A percentile compares a stretch with the other conserved stretches of the same genome.
These are phyloP conservation scores for Chondrilla cf. caribensis DNA, from an alignment of 37 sponge, comb jelly and placozoan species.

Conservation along the genomic window DNA sequence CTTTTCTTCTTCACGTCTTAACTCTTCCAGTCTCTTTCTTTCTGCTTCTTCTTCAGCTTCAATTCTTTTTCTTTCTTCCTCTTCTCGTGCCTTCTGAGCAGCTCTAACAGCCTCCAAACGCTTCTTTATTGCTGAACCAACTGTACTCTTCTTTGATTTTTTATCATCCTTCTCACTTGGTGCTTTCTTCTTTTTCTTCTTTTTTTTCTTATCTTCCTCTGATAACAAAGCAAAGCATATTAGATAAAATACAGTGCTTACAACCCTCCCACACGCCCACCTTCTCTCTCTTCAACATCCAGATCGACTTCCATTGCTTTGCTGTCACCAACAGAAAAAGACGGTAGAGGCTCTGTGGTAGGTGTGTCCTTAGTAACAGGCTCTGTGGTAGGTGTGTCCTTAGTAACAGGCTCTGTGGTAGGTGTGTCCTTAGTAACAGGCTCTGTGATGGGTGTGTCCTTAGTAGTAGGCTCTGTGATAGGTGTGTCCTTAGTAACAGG, in stretches of 20 bases:
- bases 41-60: slow-evolving; percentile 78
- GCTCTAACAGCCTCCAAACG: slow-evolving; percentile 47
- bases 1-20: slow-evolving; percentile 67
- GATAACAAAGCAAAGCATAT: neutral
- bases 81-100: slow-evolving; percentile 68
- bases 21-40: slow-evolving; percentile 44
- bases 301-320: neutral
- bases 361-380: too few relatives aligned
- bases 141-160: slow-evolving; percentile 20
- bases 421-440: neutral
- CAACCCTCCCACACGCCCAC: slow-evolving; percentile 13
- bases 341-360: neutral
- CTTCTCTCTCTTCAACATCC: slow-evolving; percentile 24
- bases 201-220: slow-evolving; percentile 58
- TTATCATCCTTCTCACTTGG: slow-evolving; percentile 42
- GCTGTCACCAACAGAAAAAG: neutral
- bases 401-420: too few relatives aligned
- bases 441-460: neutral
- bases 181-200: slow-evolving; percentile 78
- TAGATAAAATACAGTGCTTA: slow-evolving; percentile 14
- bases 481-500: neutral
- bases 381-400: too few relatives aligned
- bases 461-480: neutral
- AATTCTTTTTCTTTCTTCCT: slow-evolving; percentile 52
- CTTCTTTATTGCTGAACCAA: slow-evolving; percentile 61